Evolutionary conservation across 1,140 invertebrate species (phyloP), one percentile per base, ranked within the genome.

Genomic region (Radopholus similis): DNA sequence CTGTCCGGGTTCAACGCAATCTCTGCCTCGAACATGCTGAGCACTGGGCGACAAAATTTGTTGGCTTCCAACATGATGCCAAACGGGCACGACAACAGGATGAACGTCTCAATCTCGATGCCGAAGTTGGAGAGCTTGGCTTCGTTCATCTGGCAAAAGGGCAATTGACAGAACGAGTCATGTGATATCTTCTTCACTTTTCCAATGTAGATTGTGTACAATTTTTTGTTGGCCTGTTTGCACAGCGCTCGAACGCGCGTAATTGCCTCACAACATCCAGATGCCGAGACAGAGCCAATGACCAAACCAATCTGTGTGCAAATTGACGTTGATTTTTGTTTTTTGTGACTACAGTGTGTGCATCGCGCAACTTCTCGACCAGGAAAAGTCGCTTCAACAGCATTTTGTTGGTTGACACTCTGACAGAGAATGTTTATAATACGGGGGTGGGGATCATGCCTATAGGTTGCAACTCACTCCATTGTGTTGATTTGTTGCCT

Each of bases 21-120:
- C 63, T 78, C 75, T 3, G 74, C 76, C 55, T 77, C 75, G 42
- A 78, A 78, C 18, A 76, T 18, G 13, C 68, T 76, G n/a, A 77
- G 63, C 18, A 77, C 68, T 9, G 75, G 75, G 23, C 71, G 70
- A 34, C 53, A 78, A 35, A 68, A 78, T 30, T 77, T 59, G 30
- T 37, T 64, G 13, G 53, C 47, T 55, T 78, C 73, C 0, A 77
- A 35, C 15, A 77, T 28, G 32, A 78, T 73, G 13, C 75, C 75
- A 54, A 78, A 77, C 4, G 75, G 75, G 47, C 75, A 77, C 23
- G 51, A 64, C 1, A 77, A 38, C 15, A 77, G 28, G 32, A 77
- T 54, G 40, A 77, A 77, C 13, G 49, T 64, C 42, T 78, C 75
- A 13, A 77, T 77, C 21, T 77, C 76, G 2, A 35, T 47, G 23